Conservation (phyloP, 2,113 vertebrate species). For the Petrocephalus zakoni region DNA sequence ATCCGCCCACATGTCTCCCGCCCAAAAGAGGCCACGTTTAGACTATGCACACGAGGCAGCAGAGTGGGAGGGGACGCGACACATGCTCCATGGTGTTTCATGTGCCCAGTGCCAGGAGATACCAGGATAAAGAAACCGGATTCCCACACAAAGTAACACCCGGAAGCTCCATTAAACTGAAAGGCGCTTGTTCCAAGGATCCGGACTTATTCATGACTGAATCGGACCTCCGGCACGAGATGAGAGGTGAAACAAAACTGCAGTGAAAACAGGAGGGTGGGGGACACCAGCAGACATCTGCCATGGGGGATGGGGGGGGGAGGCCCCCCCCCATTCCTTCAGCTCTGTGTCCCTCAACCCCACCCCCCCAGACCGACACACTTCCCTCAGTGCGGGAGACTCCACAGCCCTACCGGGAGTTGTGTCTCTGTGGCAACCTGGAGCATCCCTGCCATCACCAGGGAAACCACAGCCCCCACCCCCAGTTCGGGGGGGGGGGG, state of each 20-base stretch:
- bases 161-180: background rate
- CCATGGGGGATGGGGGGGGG: background rate
- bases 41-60: background rate
- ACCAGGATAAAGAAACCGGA: background rate
- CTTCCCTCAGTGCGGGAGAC: conserved; percentile 11
- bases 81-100: background rate
- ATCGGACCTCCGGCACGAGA: background rate
- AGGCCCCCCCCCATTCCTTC: background rate
- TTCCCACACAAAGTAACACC: background rate
- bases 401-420: conserved; percentile 24
- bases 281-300: background rate
- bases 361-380: background rate
- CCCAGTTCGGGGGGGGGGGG: background rate
- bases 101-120: background rate
- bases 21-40: background rate
- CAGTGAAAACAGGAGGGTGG: background rate
- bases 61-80: background rate
- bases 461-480: conserved; percentile 17
- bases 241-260: background rate
- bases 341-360: background rate
- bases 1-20: background rate
- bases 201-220: conserved; percentile 3
- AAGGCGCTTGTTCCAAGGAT: background rate
- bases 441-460: conserved; percentile 39
- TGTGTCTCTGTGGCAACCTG: conserved; percentile 34